A percentile compares a stretch with the other conserved stretches of the same genome.
These are phyloP conservation scores for Microcebus griseorufus DNA, from an alignment of 2,113 vertebrate genomes.

Conservation along the genomic window DNA sequence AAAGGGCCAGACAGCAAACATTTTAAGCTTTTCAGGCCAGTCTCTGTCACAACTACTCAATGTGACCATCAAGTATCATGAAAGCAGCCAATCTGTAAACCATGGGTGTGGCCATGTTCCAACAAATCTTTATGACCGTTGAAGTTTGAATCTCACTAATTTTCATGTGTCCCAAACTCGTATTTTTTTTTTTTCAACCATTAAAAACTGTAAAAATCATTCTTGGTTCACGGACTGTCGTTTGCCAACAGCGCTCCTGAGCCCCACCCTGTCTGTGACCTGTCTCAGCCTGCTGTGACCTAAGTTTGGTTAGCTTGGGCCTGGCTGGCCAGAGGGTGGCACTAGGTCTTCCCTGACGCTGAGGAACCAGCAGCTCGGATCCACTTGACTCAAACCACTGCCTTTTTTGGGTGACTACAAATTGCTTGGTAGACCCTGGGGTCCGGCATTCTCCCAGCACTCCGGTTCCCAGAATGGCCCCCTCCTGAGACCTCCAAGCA, in stretches of 20 bases:
- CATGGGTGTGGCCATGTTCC: not conserved
- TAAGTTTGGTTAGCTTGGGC: too few relatives aligned
- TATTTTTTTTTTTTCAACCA: not conserved
- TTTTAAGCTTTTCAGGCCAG: too few relatives aligned
- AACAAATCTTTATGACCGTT: not conserved
- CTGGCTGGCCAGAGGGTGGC: not conserved
- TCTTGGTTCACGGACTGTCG: not conserved
- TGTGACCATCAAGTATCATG: fast-evolving
- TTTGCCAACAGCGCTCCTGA: not conserved
- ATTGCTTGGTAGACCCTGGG: not conserved
- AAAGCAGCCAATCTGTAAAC: not conserved
- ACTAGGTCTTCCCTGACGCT: not conserved
- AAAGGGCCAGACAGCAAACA: not conserved
- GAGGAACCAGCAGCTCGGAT: not conserved
- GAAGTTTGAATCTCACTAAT: not conserved
- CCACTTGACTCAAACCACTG: not conserved
- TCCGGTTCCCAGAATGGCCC: not conserved
- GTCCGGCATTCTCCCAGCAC: not conserved
- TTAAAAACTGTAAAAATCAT: not conserved
- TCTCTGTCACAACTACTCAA: not conserved
- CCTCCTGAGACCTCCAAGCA: not conserved
- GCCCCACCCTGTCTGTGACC: fast-evolving
- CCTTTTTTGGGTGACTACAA: not conserved
- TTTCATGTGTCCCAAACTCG: not conserved
- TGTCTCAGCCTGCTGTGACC: too few relatives aligned